Conservation (phyloP, 2,797 vertebrate genomes). For the Eutrigla gurnardus region DNA sequence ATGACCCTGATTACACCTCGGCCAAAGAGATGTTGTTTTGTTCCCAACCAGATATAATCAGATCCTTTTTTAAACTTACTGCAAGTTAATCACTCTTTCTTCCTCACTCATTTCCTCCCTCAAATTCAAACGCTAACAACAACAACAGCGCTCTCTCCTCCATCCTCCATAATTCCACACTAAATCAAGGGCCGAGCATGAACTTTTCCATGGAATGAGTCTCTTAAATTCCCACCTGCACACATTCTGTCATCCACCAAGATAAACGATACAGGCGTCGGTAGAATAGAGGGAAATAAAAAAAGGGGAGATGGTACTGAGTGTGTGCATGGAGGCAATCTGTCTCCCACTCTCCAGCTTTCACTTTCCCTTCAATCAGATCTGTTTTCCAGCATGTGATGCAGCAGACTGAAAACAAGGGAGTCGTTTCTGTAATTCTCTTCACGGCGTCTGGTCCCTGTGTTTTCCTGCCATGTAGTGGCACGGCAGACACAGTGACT, state of each 20-base stretch:
- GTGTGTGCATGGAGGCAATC: neutral
- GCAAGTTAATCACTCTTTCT: neutral
- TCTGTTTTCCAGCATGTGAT: slow-evolving; percentile 51
- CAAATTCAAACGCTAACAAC: neutral
- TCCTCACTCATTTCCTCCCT: neutral
- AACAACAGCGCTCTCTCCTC: neutral
- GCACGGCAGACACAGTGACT: slow-evolving; percentile 60
- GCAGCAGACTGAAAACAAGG: slow-evolving; percentile 58
- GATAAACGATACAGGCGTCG: slow-evolving; percentile 2
- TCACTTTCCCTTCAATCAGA: slow-evolving; percentile 33
- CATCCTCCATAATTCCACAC: neutral
- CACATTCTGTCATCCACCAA: neutral
- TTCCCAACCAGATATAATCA: neutral
- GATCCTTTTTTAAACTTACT: neutral
- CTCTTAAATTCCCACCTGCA: too few species aligned
- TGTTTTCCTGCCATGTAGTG: slow-evolving; percentile 62
- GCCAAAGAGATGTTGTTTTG: neutral
- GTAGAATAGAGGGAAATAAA: neutral
- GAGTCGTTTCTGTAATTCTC: slow-evolving; percentile 64
- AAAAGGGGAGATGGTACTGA: neutral
- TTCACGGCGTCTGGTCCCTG: slow-evolving; percentile 51
- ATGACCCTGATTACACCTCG: too few species aligned
- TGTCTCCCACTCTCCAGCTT: slow-evolving; percentile 33
- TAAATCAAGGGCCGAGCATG: too few species aligned
- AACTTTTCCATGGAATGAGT: too few species aligned